phyloP scores from a whole-genome alignment of 35 echinoderm and acorn worm species.

The Diadema setosum region DNA sequence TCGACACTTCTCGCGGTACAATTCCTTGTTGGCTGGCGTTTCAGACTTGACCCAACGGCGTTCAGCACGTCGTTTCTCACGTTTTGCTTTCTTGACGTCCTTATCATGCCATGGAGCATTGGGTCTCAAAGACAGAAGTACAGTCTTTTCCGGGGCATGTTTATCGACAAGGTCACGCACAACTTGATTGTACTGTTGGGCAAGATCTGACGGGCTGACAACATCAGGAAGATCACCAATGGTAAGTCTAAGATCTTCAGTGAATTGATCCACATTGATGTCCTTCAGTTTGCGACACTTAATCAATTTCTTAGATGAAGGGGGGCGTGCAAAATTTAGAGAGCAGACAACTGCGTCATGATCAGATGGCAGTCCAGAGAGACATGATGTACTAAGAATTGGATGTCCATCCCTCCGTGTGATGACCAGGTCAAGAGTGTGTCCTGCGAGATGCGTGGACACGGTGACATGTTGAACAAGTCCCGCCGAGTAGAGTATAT shows the following conservation, averaged over 20 bases:
- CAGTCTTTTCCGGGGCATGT: neutral
- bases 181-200: neutral
- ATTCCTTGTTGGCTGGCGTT: neutral
- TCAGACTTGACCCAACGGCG: neutral
- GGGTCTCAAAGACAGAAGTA: neutral
- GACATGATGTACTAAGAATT: neutral
- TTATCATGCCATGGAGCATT: neutral
- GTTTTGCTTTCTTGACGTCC: neutral
- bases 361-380: slow-evolving; percentile 1
- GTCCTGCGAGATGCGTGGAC: neutral
- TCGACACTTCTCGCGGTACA: neutral
- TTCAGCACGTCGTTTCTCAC: neutral
- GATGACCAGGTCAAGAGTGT: slow-evolving; percentile 10
- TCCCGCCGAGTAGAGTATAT: neutral
- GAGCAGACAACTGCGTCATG: neutral
- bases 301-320: neutral
- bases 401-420: neutral
- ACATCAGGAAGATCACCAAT: neutral
- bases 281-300: neutral
- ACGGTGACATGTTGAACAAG: neutral
- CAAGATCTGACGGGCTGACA: neutral
- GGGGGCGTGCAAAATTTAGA: neutral
- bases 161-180: neutral
- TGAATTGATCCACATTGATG: neutral
- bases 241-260: neutral